Evolutionary conservation across 1,140 invertebrate genomes (phyloP), one percentile per base, ranked within the genome.

Genomic region (Bicyclus anynana): DNA sequence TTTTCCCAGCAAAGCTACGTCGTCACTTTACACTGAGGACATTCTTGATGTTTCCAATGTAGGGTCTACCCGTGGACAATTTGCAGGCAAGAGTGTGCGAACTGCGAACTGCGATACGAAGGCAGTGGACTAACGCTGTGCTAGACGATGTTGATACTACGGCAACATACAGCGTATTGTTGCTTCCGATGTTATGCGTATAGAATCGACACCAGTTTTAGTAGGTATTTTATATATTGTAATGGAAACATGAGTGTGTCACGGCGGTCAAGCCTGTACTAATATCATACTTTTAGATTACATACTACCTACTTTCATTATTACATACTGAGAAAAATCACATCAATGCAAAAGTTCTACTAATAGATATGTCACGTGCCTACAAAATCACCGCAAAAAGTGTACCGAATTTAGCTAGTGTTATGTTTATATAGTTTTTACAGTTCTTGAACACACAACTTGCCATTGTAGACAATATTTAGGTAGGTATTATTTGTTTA

Each of bases 21-120:
- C 13, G 37, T 40, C 9, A 52, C 20, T 59, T 66, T 59, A 66
- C 56, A 35, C 38, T 7, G 29, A 52, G 46, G 29, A 52, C 52
- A 52, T 52, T 52, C 33, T 40, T 12, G 29, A 12, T 12, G 12
- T 33, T 33, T 6, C n/a, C 29, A n/a, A 12, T 33, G 29, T 33
- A 33, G 35, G 37, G 37, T 40, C 37, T 40, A 40, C 16, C 37
- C 37, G 37, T 40, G 37, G 13, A 40, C 37, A 40, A 14, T 40
- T 40, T 40, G 37, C 37, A 40, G 2, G 14, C 37, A 40, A 40
- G 13, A 13, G 37, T 17, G 29, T 33, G 29, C 29, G 7, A 33
- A 33, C 29, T 33, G 13, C 14, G 37, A 40, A 40, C 37, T 17
- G 37, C 37, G 37, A 40, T 16, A n/a, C n/a, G n/a, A n/a, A n/a